These are phyloP conservation scores for Virgularia gustaviana DNA, from an alignment of 92 coral and sea anemone species.

Conservation along the genomic window DNA sequence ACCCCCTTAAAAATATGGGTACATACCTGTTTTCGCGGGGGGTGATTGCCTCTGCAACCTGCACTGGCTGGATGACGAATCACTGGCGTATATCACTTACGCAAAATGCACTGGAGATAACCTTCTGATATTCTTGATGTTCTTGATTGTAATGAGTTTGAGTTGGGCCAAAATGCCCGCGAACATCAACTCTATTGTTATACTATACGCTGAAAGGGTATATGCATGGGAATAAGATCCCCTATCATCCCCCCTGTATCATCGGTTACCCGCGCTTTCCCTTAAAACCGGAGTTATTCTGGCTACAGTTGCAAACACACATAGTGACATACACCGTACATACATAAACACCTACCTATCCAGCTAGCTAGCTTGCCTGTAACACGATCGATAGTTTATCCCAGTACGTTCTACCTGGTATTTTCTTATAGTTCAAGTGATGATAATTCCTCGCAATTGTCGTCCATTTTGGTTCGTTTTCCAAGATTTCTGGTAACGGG, in stretches of 20 bases:
- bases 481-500: conserved; percentile 11
- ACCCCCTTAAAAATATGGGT: not conserved
- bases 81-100: too few relatives aligned
- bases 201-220: not conserved
- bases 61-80: too few relatives aligned
- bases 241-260: not conserved
- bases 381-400: conserved; percentile 19
- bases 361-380: conserved; percentile 29
- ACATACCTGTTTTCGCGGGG: too few relatives aligned
- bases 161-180: not conserved
- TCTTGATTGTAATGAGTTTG: not conserved
- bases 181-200: too few relatives aligned
- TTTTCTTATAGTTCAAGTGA: conserved; percentile 11
- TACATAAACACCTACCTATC: not conserved
- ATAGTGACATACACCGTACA: not conserved
- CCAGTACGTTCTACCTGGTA: conserved; percentile 34
- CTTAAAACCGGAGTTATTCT: not conserved
- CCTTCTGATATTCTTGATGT: not conserved
- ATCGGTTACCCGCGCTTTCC: not conserved
- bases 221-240: not conserved
- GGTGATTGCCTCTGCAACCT: too few relatives aligned
- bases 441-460: conserved; percentile 26
- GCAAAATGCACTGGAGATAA: too few relatives aligned
- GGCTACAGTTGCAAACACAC: not conserved
- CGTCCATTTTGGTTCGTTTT: conserved; percentile 32